A percentile compares a stretch with the other conserved stretches of the same genome.
Conservation (phyloP, 92 coral and sea anemone genomes). For the Zoanthus solanderi region DNA sequence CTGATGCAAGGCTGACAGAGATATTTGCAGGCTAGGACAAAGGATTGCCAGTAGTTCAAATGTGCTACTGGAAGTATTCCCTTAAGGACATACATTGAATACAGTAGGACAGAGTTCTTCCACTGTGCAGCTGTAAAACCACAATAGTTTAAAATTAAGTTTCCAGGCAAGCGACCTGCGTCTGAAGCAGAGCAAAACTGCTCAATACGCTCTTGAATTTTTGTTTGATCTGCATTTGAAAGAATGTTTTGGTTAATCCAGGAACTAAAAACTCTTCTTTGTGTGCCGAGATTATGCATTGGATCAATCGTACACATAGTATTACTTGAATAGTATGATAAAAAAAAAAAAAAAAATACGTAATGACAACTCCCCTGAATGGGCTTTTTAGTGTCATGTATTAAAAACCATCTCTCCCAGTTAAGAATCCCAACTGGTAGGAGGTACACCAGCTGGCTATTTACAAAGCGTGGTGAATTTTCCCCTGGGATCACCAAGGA, state of each 20-base stretch:
- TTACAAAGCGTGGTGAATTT: no score
- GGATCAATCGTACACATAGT: slow-evolving; percentile 64
- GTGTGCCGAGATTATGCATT: slow-evolving; percentile 44
- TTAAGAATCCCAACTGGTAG: no score
- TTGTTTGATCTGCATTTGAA: slow-evolving; percentile 39
- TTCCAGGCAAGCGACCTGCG: slow-evolving; percentile 13
- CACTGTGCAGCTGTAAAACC: slow-evolving; percentile 26
- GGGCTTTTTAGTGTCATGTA: no score
- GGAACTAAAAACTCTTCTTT: slow-evolving; percentile 37
- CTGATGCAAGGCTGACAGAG: no score
- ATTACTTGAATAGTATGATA: slow-evolving; percentile 42
- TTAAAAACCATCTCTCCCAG: no score
- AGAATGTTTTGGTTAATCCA: slow-evolving; percentile 19
- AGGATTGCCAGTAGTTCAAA: slow-evolving; percentile 27
- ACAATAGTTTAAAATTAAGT: not conserved
- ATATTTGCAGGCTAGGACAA: slow-evolving; percentile 1
- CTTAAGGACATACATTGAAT: slow-evolving; percentile 17
- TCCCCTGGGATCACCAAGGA: no score
- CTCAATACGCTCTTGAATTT: slow-evolving; percentile 31
- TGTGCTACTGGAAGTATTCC: slow-evolving; percentile 27
- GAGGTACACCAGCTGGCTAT: no score
- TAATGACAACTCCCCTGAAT: no score
- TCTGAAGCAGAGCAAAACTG: slow-evolving; percentile 6
- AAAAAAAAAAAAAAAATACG: no score
- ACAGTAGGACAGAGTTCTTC: slow-evolving; percentile 17